Percentiles rank a stretch among this genome's conserved stretches.
These are phyloP conservation scores for Gavialis gangeticus DNA, from an alignment of 2,113 vertebrate genomes.

Conservation along the genomic window DNA sequence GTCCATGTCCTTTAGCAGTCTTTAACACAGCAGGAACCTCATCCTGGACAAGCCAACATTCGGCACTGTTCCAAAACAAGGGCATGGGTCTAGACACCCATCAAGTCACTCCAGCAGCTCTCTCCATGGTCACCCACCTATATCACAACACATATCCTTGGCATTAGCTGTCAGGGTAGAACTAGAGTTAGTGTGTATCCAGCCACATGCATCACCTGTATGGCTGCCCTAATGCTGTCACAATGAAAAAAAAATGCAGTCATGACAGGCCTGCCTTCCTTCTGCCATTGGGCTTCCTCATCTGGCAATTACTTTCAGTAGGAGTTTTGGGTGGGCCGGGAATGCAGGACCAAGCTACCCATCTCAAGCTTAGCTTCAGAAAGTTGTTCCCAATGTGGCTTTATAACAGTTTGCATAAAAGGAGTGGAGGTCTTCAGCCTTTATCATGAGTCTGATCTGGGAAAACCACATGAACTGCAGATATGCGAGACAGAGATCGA, in stretches of 20 bases:
- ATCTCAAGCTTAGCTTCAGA: background rate
- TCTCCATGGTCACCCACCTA: background rate
- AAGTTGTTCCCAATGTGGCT: background rate
- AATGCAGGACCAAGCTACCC: background rate
- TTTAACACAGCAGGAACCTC: background rate
- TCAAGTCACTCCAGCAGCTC: background rate
- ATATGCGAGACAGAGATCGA: background rate
- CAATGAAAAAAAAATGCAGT: background rate
- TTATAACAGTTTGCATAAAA: background rate
- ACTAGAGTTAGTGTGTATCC: background rate
- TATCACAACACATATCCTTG: background rate
- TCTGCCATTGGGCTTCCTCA: background rate
- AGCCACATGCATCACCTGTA: background rate
- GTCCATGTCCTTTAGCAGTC: background rate
- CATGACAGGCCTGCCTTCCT: background rate
- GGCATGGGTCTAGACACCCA: background rate
- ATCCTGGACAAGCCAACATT: background rate
- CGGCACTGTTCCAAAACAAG: background rate
- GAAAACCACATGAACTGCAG: background rate
- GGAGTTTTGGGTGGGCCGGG: accelerated
- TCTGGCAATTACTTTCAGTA: background rate
- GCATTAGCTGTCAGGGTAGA: background rate
- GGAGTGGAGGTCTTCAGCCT: background rate
- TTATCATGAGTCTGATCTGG: background rate
- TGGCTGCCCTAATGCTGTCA: background rate